Evolutionary conservation across 2,888 invertebrate species (phyloP), one percentile per base, ranked within the genome.

Genomic region (Cosmia trapezina): DNA sequence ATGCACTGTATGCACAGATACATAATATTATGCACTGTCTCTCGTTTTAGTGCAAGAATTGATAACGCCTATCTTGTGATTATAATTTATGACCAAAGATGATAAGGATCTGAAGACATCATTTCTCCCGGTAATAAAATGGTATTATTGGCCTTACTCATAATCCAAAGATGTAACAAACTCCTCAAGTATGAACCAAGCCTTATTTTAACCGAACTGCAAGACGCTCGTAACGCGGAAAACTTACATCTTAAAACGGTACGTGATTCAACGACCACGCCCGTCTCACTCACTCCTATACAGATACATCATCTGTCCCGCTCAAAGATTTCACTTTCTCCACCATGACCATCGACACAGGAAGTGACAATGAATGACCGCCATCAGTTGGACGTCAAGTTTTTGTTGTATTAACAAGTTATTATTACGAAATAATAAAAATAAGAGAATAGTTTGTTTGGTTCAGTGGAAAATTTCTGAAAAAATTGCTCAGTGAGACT

Each of bases 221-320:
- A 75, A 83, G 81, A 83, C 66, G 65, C 70, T 87, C 85, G 85
- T 81, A 86, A 86, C 65, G 57, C 85, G 84, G 80, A 86, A 85
- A 88, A 84, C 86, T 89, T 89, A 90, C 89, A 91, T 90, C 88
- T 85, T 70, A 83, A 83, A 91, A 91, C 86, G 91, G 90, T 81
- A 91, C 92, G 82, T 91, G 92, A 89, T 89, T 89, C 88, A 89
- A 77, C 71, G 73, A 71, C 71, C 79, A 9, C 64, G 54, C 19
- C 59, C 28, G 14, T 88, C 85, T 83, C 86, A 70, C 80, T 90
- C 79, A 70, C 70, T 84, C 85, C 73, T 73, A 78, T 73, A 72
- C 41, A 78, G 76, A 75, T 79, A 59, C 71, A 71, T 78, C 72
- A 75, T 67, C 72, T 80, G 70, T 88, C 85, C 72, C 81, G 60